These are phyloP conservation scores for Tarsius wallacei DNA, from an alignment of 2,797 vertebrate species.

Conservation along the genomic window DNA sequence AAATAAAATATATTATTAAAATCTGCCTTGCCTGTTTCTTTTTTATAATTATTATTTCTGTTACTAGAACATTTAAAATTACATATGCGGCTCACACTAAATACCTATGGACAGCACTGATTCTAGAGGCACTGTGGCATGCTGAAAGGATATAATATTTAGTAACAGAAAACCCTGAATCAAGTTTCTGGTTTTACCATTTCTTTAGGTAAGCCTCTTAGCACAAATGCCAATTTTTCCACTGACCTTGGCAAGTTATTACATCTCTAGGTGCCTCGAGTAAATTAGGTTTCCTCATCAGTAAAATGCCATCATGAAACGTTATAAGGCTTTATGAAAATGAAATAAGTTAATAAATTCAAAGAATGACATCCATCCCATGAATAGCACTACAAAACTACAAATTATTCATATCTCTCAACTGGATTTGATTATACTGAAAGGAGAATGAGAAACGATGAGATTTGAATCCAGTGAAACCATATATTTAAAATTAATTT, in stretches of 20 bases:
- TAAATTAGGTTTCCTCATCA: conserved; percentile 44
- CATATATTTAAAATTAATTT: conserved; percentile 48
- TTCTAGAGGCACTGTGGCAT: not conserved
- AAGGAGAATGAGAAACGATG: conserved; percentile 9
- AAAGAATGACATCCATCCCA: not conserved
- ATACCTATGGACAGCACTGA: not conserved
- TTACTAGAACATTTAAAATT: conserved; percentile 36
- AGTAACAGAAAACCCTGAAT: conserved; percentile 30
- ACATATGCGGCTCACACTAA: not conserved
- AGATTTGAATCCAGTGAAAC: conserved; percentile 31
- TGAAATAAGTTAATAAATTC: conserved; percentile 39
- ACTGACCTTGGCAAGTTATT: not conserved
- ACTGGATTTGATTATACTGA: conserved; percentile 19
- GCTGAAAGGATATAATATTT: not conserved
- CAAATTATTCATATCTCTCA: not conserved
- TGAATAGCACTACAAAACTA: conserved; percentile 1
- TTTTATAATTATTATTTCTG: conserved; percentile 13
- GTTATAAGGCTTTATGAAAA: conserved; percentile 36
- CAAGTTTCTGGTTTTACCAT: conserved; percentile 20
- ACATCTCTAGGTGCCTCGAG: not conserved
- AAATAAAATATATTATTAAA: conserved; percentile 62
- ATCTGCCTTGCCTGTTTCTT: conserved; percentile 46
- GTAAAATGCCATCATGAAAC: conserved; percentile 42
- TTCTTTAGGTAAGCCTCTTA: conserved; percentile 21
- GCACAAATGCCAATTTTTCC: conserved; percentile 40